Percentiles rank a stretch among this genome's conserved stretches.
Conservation (phyloP, 2,113 vertebrate genomes). For the Psittacus erithacus region DNA sequence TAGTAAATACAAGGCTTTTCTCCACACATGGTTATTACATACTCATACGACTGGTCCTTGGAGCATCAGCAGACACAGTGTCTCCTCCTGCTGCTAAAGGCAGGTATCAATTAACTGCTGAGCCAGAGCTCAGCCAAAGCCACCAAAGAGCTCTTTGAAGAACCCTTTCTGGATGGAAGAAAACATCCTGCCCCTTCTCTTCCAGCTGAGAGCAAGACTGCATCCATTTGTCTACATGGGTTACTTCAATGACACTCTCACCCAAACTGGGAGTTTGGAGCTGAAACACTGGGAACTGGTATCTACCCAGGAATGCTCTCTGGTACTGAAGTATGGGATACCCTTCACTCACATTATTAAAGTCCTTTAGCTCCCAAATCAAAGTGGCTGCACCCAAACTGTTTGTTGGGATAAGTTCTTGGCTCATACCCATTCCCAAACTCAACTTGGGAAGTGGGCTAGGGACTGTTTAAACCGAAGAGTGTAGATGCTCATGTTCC, state of each 20-base stretch:
- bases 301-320: not conserved
- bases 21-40: not conserved
- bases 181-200: not conserved
- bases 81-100: not conserved
- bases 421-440: not conserved
- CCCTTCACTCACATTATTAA: not conserved
- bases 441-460: not conserved
- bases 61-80: not conserved
- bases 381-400: not conserved
- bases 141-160: not conserved
- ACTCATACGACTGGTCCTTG: accelerated
- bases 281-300: not conserved
- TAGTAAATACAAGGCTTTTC: not conserved
- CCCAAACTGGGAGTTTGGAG: not conserved
- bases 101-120: not conserved
- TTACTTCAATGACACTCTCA: not conserved
- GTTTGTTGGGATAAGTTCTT: not conserved
- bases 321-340: not conserved
- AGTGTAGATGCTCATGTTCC: not conserved
- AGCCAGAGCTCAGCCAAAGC: not conserved
- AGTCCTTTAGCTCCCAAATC: not conserved
- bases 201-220: not conserved
- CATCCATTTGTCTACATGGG: not conserved
- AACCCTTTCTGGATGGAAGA: not conserved
- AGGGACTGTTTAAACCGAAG: not conserved